These are phyloP conservation scores for Elymnias hypermnestra DNA, from an alignment of 1,140 invertebrate genomes.

Conservation along the genomic window DNA sequence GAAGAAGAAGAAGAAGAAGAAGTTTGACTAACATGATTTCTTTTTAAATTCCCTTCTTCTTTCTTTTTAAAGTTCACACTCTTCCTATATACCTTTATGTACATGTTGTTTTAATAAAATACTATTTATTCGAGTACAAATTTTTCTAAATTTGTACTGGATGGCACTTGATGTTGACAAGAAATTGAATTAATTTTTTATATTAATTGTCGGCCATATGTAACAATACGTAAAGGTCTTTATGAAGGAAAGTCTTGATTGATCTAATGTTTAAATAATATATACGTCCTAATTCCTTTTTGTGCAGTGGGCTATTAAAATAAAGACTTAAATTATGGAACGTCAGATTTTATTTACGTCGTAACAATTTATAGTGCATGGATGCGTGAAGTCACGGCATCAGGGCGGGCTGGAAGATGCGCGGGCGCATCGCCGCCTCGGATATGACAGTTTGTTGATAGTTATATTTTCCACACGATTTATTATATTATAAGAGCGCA, in stretches of 20 bases:
- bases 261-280: constrained; percentile 63
- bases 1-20: no score
- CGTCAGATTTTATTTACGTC: constrained; percentile 70
- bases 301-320: constrained; percentile 71
- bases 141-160: no score
- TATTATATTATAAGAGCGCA: constrained; percentile 69
- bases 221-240: constrained; percentile 35
- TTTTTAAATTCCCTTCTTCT: no score
- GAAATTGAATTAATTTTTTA: no score
- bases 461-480: constrained; percentile 75
- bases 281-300: constrained; percentile 72
- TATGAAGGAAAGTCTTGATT: constrained; percentile 63
- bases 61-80: no score
- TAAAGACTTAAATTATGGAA: constrained; percentile 72
- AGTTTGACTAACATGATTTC: no score
- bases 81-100: no score
- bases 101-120: no score
- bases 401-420: constrained; percentile 25
- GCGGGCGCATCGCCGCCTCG: constrained; percentile 42
- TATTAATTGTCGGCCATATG: no score
- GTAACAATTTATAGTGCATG: constrained; percentile 62
- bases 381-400: constrained; percentile 36
- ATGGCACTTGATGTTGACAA: no score
- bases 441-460: constrained; percentile 66
- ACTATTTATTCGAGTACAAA: no score